Conservation (phyloP, 1,140 invertebrate species). For the Tetramorium parvispinum region DNA sequence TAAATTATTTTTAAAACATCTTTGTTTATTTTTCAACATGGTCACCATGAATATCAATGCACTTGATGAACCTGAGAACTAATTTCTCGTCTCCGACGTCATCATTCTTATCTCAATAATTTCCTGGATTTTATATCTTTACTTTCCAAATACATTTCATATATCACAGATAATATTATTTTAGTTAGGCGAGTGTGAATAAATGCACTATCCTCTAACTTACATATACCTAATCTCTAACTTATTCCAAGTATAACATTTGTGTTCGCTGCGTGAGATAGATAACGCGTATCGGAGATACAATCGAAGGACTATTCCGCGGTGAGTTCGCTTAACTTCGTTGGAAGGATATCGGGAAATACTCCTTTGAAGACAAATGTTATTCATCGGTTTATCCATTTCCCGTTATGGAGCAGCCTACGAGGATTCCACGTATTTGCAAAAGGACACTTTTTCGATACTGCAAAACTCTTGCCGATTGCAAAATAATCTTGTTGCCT, state of each 20-base stretch:
- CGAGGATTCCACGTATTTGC: background rate
- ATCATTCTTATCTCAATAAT: too few species aligned
- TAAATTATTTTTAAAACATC: too few species aligned
- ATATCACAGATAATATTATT: background rate
- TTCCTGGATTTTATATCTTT: background rate
- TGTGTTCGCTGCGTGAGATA: background rate
- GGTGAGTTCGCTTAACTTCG: background rate
- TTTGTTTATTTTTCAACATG: too few species aligned
- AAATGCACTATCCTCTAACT: background rate
- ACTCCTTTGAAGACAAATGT: constrained; percentile 15
- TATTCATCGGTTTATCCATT: constrained; percentile 35
- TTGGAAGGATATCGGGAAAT: constrained; percentile 6
- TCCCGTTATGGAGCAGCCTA: background rate
- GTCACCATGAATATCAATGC: too few species aligned
- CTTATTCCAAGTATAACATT: constrained; percentile 16
- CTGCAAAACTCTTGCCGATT: background rate
- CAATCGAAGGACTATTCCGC: background rate
- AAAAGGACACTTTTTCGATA: background rate
- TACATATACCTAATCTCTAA: background rate
- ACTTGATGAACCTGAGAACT: too few species aligned
- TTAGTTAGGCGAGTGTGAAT: background rate
- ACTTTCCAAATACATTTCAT: background rate
- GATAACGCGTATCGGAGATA: constrained; percentile 8
- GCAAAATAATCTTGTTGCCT: background rate
- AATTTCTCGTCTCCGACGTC: too few species aligned